Evolutionary conservation across 1,140 invertebrate species (phyloP), one percentile per base, ranked within the genome.

Genomic region (Bactericera cockerelli): DNA sequence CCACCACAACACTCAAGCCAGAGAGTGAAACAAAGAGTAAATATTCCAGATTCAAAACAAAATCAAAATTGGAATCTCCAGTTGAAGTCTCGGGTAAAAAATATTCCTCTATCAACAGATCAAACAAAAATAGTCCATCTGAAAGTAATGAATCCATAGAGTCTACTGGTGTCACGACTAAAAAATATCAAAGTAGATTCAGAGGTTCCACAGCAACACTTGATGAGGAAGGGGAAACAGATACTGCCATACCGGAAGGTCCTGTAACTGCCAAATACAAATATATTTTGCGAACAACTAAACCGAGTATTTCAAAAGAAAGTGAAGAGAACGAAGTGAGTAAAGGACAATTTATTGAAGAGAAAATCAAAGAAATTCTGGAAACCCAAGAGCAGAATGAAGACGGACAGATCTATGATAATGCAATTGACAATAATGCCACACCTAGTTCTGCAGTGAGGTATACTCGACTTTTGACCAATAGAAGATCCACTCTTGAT

Each of bases 281-380:
- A 49, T 49, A 49, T 49, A 49, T 49, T 19, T 22, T 49, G 19
- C 4, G 42, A 16, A 49, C 42, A 49, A 49, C n/a, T 8, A 19
- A 16, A 8, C 22, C 42, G 19, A 49, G 11, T 19, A 22, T 26
- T 24, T 13, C 14, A 54, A 22, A 13, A 13, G 55, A 56, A 3
- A 16, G 24, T 28, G 19, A 10, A 25, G 14, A 19, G 24, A 28
- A 10, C 26, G 26, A 56, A 24, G 21, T 56, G 3, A 56, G 6
- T 22, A 28, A 26, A 56, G 26, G 26, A 22, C 2, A 56, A 26
- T 3, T 25, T 3, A 26, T 56, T n/a, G 55, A 56, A 56, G 26
- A 56, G 4, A 25, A 25, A 56, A 28, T 28, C 24, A 28, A 56
- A 56, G 55, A 56, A 56, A 56, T 25, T n/a, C 26, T 56, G 26